Evolutionary conservation across 2,113 vertebrate genomes (phyloP).

Genomic region (Protobothrops mucrosquamatus): DNA sequence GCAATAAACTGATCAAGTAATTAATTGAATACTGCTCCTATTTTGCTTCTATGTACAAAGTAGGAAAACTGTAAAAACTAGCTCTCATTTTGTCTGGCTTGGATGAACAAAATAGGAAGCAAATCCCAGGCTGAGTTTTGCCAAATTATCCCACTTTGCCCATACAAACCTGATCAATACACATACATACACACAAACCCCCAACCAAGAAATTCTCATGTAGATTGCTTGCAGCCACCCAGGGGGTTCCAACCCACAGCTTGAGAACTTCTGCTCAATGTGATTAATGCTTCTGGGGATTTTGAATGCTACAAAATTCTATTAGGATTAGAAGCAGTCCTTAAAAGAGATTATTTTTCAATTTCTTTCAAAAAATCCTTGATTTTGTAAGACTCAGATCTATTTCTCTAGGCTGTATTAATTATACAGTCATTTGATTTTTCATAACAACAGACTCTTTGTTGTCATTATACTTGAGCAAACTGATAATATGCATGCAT

Average conservation of each 20-base stretch:
- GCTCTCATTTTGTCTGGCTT: neutral
- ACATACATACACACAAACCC: neutral
- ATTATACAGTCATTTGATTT: neutral
- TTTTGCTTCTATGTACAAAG: neutral
- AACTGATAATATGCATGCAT: neutral
- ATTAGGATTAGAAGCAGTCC: neutral
- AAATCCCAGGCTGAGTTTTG: neutral
- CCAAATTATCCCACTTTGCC: neutral
- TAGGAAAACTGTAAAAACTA: neutral
- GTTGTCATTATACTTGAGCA: neutral
- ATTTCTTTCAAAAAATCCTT: conserved; percentile 10
- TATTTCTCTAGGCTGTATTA: conserved; percentile 26
- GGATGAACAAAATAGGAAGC: neutral
- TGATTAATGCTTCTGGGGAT: neutral
- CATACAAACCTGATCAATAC: neutral
- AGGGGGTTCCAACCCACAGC: neutral
- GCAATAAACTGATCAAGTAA: neutral
- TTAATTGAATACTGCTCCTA: neutral
- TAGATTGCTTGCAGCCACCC: neutral
- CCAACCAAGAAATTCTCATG: neutral
- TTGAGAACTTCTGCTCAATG: conserved; percentile 5
- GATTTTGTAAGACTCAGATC: conserved; percentile 14
- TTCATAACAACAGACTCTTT: conserved; percentile 13
- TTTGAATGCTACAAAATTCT: conserved; percentile 16
- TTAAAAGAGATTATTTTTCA: conserved; percentile 17